These are phyloP conservation scores for Agrochola lychnidis DNA, from an alignment of 2,888 invertebrate species.

Conservation along the genomic window DNA sequence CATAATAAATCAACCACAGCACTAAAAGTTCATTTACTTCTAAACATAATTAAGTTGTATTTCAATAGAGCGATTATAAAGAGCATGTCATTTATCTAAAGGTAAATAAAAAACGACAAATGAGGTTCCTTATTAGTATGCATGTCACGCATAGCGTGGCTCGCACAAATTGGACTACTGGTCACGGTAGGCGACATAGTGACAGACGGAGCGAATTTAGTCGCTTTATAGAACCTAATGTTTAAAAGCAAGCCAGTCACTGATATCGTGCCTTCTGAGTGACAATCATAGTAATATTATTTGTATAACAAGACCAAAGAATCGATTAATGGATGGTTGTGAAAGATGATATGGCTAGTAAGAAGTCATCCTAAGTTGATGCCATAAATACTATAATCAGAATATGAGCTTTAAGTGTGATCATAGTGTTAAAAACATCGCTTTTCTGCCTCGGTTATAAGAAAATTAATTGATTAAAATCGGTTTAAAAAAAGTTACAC, in stretches of 20 bases:
- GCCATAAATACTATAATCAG: too few relatives aligned
- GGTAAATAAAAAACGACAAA: slow-evolving; percentile 53
- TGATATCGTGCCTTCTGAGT: not conserved
- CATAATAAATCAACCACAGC: slow-evolving; percentile 18
- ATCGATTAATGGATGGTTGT: not conserved
- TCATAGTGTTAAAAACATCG: not conserved
- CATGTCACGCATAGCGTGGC: slow-evolving; percentile 67
- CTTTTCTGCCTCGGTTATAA: too few relatives aligned
- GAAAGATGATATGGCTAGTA: not conserved
- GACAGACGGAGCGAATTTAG: slow-evolving; percentile 26
- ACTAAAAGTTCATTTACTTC: slow-evolving; percentile 35
- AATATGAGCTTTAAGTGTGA: not conserved
- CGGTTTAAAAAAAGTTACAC: not conserved
- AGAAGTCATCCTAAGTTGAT: too few relatives aligned
- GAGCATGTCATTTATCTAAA: slow-evolving; percentile 44
- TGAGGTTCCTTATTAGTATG: slow-evolving; percentile 57
- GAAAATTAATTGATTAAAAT: not conserved
- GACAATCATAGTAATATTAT: not conserved
- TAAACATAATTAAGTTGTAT: slow-evolving; percentile 41
- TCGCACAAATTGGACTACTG: slow-evolving; percentile 67
- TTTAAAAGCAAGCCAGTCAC: not conserved
- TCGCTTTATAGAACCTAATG: not conserved
- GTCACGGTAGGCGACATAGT: slow-evolving; percentile 31
- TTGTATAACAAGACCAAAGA: not conserved
- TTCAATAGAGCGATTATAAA: slow-evolving; percentile 35